phyloP scores from a whole-genome alignment of 1,140 invertebrate species.

The Ceratina australensis region DNA sequence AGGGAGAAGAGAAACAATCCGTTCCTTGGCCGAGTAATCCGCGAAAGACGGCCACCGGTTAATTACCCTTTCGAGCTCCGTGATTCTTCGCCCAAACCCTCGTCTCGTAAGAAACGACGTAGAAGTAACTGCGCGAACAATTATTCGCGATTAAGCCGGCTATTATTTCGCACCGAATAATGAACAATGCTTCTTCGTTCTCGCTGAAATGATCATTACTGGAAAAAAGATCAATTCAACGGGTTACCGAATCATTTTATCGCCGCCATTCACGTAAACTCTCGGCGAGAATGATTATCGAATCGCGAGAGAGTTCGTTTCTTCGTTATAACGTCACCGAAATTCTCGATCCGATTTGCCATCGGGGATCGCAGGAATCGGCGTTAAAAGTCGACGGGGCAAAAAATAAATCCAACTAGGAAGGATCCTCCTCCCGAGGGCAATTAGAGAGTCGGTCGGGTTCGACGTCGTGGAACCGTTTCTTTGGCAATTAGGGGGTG shows the following conservation, averaged over 20 bases:
- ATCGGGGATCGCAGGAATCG: not conserved
- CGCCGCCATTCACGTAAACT: too few relatives aligned
- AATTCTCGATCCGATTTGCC: not conserved
- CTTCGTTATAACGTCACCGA: not conserved
- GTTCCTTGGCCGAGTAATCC: not conserved
- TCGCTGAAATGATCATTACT: too few relatives aligned
- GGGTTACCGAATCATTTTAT: too few relatives aligned
- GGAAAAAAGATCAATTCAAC: too few relatives aligned
- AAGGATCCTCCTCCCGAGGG: constrained; percentile 1
- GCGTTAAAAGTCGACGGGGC: not conserved
- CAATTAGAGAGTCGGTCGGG: constrained; percentile 35
- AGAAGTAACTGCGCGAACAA: not conserved
- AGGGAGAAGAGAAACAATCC: not conserved
- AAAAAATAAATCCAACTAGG: constrained; percentile 1
- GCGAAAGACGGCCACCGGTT: constrained; percentile 3
- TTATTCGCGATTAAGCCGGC: not conserved
- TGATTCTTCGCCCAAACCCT: too few relatives aligned
- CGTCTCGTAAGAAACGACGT: too few relatives aligned
- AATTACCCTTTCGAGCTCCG: constrained; percentile 9
- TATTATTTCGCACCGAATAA: constrained; percentile 10
- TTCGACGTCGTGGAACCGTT: constrained; percentile 17
- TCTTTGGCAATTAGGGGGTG: constrained; percentile 32
- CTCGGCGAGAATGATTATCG: too few relatives aligned
- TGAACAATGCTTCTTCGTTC: not conserved
- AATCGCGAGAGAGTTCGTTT: not conserved